These are phyloP conservation scores for Drosophila neoperkinsi DNA, from an alignment of 2,888 invertebrate genomes.

Conservation along the genomic window DNA sequence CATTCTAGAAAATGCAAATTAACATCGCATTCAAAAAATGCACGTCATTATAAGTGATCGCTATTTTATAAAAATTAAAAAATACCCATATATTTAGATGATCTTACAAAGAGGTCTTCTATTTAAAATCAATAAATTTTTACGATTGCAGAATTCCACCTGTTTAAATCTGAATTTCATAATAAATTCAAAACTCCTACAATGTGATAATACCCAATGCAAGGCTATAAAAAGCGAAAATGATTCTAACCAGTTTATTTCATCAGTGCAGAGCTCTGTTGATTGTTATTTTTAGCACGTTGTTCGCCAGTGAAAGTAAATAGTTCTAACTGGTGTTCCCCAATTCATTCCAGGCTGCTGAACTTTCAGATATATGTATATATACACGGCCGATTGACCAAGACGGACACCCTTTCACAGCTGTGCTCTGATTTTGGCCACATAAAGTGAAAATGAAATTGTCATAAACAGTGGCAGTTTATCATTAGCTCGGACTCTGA, in stretches of 20 bases:
- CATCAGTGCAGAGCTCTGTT: not conserved
- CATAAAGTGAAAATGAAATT: conserved; percentile 47
- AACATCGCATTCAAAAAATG: too few species aligned
- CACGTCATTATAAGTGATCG: not conserved
- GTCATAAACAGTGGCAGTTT: conserved; percentile 59
- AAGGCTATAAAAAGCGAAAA: conserved; percentile 1
- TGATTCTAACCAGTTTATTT: not conserved
- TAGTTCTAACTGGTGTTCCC: not conserved
- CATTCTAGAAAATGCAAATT: not conserved
- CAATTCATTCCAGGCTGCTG: not conserved
- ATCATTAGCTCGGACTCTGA: conserved; percentile 52
- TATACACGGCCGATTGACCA: not conserved
- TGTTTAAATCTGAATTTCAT: not conserved
- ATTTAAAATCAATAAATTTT: not conserved
- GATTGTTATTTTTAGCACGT: conserved; percentile 2
- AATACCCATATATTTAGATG: not conserved
- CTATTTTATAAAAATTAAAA: not conserved
- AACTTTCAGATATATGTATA: not conserved
- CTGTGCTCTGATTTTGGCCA: not conserved
- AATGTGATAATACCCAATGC: not conserved
- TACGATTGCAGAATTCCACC: not conserved
- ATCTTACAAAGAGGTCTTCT: not conserved
- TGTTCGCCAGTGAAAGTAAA: conserved; percentile 2
- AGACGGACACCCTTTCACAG: not conserved
- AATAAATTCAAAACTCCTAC: not conserved